These are phyloP conservation scores for Benitochromis conjunctus DNA, from an alignment of 2,113 vertebrate genomes.

Conservation along the genomic window DNA sequence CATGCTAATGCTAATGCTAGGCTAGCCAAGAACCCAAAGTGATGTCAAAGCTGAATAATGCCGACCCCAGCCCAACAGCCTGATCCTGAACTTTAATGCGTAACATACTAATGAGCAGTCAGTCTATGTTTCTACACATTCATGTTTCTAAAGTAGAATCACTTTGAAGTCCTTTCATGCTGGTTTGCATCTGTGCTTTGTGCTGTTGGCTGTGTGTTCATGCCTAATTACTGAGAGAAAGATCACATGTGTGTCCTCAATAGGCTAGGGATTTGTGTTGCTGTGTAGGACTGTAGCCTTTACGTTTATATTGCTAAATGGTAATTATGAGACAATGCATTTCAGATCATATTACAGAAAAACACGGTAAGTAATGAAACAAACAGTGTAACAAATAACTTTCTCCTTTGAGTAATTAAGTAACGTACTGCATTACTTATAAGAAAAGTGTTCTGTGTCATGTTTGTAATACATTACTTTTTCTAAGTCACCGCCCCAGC, in stretches of 20 bases:
- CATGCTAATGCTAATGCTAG: background rate
- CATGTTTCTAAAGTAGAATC: background rate
- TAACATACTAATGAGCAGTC: background rate
- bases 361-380: background rate
- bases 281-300: background rate
- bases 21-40: background rate
- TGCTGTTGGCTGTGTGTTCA: background rate
- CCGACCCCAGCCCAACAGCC: background rate
- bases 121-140: background rate
- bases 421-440: background rate
- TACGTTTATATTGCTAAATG: background rate
- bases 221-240: background rate
- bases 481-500: background rate
- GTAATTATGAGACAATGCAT: background rate
- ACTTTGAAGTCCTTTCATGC: background rate
- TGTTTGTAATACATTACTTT: background rate
- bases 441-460: background rate
- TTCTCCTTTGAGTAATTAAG: background rate
- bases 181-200: background rate
- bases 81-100: background rate
- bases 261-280: background rate
- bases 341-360: background rate
- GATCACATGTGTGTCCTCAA: background rate
- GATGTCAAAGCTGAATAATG: background rate
- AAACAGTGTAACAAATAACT: background rate